Percentiles rank a stretch among this genome's conserved stretches.
These are phyloP conservation scores for Caenorhabditis sp. DNA, from an alignment of 2,888 invertebrate species.

Conservation along the genomic window DNA sequence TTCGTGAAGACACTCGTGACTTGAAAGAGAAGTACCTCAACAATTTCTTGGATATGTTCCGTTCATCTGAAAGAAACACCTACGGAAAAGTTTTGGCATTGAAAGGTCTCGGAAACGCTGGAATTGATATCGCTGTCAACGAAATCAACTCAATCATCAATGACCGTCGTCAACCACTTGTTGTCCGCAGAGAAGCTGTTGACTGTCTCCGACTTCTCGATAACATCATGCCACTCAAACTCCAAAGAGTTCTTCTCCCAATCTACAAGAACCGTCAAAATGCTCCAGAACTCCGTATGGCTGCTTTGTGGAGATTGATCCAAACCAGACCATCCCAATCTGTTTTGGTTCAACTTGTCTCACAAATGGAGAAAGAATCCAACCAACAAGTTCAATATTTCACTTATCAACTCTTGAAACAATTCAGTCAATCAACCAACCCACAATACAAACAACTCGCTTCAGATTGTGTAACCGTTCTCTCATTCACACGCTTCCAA, in stretches of 20 bases:
- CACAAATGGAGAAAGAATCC: conserved; percentile 49
- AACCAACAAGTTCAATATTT: conserved; percentile 58
- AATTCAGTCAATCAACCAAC: conserved; percentile 49
- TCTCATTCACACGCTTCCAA: conserved; percentile 1
- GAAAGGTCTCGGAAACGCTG: conserved; percentile 67
- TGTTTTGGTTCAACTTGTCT: conserved; percentile 58
- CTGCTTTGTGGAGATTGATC: conserved; percentile 57
- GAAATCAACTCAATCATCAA: conserved; percentile 61
- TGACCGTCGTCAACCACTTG: conserved; percentile 44
- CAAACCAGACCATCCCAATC: conserved; percentile 51
- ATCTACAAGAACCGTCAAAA: conserved; percentile 57
- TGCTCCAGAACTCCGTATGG: conserved; percentile 58
- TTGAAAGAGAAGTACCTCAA: conserved; percentile 32
- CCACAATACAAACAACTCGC: conserved; percentile 51
- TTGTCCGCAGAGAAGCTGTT: conserved; percentile 61
- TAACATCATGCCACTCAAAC: conserved; percentile 40
- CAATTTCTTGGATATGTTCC: conserved; percentile 48
- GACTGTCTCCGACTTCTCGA: conserved; percentile 57
- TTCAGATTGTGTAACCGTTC: conserved; percentile 9
- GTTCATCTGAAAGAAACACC: conserved; percentile 36
- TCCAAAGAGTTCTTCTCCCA: conserved; percentile 59
- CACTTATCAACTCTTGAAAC: conserved; percentile 49
- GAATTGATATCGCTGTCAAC: conserved; percentile 52
- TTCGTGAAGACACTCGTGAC: conserved; percentile 39
- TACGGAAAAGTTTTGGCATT: conserved; percentile 64